Evolutionary conservation across 1,140 invertebrate species (phyloP).

Genomic region (Neodiprion pinetum): DNA sequence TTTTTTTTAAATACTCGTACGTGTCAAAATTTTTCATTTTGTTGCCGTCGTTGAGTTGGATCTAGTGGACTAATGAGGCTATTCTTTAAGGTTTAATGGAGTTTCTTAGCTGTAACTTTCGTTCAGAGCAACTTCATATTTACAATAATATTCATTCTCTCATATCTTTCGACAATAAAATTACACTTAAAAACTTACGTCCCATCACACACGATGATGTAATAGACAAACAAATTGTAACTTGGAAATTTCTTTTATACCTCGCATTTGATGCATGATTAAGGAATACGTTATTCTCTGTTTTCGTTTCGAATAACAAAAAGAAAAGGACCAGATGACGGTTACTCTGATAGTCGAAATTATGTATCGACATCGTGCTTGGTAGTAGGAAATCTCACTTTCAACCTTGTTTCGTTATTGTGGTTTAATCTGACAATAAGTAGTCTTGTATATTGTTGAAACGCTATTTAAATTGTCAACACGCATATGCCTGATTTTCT

Average conservation of each 20-base stretch:
- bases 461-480: neutral
- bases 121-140: conserved; percentile 1
- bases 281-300: too few species aligned
- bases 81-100: neutral
- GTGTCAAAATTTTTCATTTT: neutral
- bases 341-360: too few species aligned
- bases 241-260: too few species aligned
- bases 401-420: too few species aligned
- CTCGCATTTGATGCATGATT: too few species aligned
- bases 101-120: neutral
- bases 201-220: neutral
- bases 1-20: conserved; percentile 2
- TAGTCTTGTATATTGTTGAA: neutral
- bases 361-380: too few species aligned
- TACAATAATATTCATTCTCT: conserved; percentile 6
- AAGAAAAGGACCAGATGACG: too few species aligned
- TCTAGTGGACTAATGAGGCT: conserved; percentile 4
- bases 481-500: neutral
- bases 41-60: neutral
- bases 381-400: too few species aligned
- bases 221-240: too few species aligned
- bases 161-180: neutral
- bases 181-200: neutral
- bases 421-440: neutral
- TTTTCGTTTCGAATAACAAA: too few species aligned